Base-by-base conservation (phyloP, 2,113 vertebrate species). In the Columbina picui region DNA sequence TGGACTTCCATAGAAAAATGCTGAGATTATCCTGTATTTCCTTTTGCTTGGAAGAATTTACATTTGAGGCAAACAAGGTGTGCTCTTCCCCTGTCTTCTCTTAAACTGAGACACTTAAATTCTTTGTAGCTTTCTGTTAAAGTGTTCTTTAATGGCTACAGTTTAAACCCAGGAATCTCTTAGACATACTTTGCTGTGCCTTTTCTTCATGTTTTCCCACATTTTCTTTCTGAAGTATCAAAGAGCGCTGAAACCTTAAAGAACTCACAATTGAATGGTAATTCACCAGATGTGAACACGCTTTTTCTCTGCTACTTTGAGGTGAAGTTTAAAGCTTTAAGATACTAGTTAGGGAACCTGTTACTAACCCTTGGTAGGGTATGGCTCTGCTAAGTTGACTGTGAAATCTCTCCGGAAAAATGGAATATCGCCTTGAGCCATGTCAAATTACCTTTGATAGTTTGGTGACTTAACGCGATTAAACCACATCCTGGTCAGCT, bases 401-500 rank as follows among this genome's bases (percentile, higher is more conserved):
- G 38, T 59, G 53, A 78, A 95, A 86, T 20, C 17, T 93, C 47
- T 83, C 60, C 4, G 7, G 60, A 68, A 92, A 81, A 81, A 68
- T 7, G 49, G 59, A 83, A 23, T 84, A 41, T 60, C 0, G 5
- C 85, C 76, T 84, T 84, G 64, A 71, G 61, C 53, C 80, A 14
- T 2, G n/a, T 73, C 90, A 75, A 69, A 92, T 92, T 84, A 53
- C 65, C 68, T 84, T 8, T 84, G 85, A 67, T 89, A 77, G 36
- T 77, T 87, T 60, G 85, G 80, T 87, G 88, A 90, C 68, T 92
- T 90, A 78, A 96, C 75, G 76, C 1, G 10, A 90, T 93, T 90
- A 90, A 93, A 69, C 64, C 90, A 76, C 93, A 92, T 93, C 92
- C 92, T 87, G 86, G 90, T 52, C 88, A 95, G 69, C 86, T 64